Evolutionary conservation across 1,140 invertebrate species (phyloP).

Genomic region (Stegodyphus mimosarum): DNA sequence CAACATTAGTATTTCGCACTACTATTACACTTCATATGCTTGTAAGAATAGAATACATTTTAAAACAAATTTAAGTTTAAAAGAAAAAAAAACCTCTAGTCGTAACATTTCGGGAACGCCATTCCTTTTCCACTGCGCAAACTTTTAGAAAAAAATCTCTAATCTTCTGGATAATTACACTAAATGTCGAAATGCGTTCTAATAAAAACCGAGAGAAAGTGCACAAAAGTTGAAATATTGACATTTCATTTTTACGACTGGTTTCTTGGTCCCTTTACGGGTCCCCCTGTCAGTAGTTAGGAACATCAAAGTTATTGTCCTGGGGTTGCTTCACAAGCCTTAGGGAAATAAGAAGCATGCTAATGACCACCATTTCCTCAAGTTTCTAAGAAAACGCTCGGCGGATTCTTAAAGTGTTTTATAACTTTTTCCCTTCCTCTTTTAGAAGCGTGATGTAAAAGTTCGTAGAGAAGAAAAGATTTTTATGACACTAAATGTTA

Average conservation of each 20-base stretch:
- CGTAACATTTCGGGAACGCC: too few relatives aligned
- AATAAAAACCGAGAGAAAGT: slow-evolving; percentile 12
- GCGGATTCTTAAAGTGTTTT: slow-evolving; percentile 33
- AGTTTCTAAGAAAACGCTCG: not conserved
- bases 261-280: slow-evolving; percentile 18
- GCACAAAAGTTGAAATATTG: slow-evolving; percentile 22
- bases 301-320: slow-evolving; percentile 45
- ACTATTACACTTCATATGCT: too few relatives aligned
- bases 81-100: too few relatives aligned
- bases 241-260: slow-evolving; percentile 30
- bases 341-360: slow-evolving; percentile 44
- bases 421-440: slow-evolving; percentile 22
- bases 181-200: not conserved
- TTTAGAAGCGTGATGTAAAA: not conserved
- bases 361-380: slow-evolving; percentile 38
- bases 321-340: slow-evolving; percentile 6
- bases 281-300: not conserved
- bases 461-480: too few relatives aligned
- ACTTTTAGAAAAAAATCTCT: too few relatives aligned
- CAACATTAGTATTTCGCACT: too few relatives aligned
- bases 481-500: too few relatives aligned
- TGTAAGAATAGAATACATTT: too few relatives aligned
- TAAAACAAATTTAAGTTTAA: too few relatives aligned
- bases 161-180: slow-evolving; percentile 3
- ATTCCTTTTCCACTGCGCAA: too few relatives aligned